These are phyloP conservation scores for Aurelia aurita DNA, from an alignment of 30 jellyfish, hydroid and myxozoan genomes.

Conservation along the genomic window DNA sequence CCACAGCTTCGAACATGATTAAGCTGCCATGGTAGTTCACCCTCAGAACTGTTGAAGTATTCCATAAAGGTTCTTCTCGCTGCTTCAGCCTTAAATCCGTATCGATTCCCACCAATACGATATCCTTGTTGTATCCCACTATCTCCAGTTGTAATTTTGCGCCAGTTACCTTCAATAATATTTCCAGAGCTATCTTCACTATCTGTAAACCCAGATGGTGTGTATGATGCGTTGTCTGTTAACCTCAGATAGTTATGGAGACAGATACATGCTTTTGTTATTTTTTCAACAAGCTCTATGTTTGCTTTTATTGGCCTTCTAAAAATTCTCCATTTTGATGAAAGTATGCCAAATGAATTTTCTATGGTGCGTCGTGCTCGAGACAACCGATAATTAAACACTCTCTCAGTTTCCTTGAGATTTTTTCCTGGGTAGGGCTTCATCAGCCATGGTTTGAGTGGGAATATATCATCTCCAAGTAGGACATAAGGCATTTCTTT, in stretches of 20 bases:
- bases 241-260: conserved; percentile 23
- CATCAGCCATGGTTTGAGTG: conserved; percentile 69
- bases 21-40: conserved; percentile 54
- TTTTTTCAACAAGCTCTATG: background rate
- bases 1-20: conserved; percentile 39
- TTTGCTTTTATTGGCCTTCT: conserved; percentile 15
- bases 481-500: conserved; percentile 45
- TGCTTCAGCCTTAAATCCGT: conserved; percentile 36
- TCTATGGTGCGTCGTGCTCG: conserved; percentile 44
- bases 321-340: conserved; percentile 47
- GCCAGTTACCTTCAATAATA: too few relatives aligned
- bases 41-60: conserved; percentile 45
- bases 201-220: conserved; percentile 24
- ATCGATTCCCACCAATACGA: conserved; percentile 30
- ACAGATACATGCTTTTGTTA: conserved; percentile 8
- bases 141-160: too few relatives aligned
- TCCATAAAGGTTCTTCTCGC: conserved; percentile 6
- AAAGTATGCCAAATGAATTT: conserved; percentile 43
- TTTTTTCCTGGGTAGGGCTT: conserved; percentile 60
- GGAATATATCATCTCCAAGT: conserved; percentile 50
- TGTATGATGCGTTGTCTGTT: conserved; percentile 32
- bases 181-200: background rate
- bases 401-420: background rate
- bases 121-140: too few relatives aligned
- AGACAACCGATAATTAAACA: conserved; percentile 46